phyloP scores from a whole-genome alignment of 2,113 vertebrate species.

The Spizaetus ornatus region DNA sequence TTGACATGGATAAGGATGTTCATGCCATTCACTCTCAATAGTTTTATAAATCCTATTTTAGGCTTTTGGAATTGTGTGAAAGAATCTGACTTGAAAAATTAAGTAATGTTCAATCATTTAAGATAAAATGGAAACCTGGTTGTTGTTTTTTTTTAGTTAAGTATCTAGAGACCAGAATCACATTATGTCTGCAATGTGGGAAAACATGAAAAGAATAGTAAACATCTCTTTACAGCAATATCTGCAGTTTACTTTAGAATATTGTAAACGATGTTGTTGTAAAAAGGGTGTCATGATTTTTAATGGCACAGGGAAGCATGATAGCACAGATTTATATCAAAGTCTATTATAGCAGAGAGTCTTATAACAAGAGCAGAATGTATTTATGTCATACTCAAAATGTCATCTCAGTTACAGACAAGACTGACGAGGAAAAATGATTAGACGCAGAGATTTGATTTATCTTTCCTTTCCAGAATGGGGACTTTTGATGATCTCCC shows the following conservation, averaged over 20 bases:
- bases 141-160: background rate
- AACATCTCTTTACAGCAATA: background rate
- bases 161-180: background rate
- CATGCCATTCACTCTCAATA: background rate
- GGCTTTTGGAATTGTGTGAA: background rate
- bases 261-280: background rate
- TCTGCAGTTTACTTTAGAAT: background rate
- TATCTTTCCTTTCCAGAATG: background rate
- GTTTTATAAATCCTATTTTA: background rate
- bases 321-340: background rate
- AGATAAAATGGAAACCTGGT: background rate
- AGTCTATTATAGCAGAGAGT: background rate
- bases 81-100: constrained; percentile 33
- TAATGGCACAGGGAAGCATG: background rate
- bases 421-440: background rate
- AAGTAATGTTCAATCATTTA: background rate
- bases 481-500: background rate
- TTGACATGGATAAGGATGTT: background rate
- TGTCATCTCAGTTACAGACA: constrained; percentile 5
- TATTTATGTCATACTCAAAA: constrained; percentile 29
- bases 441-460: background rate
- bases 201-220: background rate
- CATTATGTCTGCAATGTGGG: background rate
- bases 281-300: background rate
- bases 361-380: background rate